Evolutionary conservation across 2,113 vertebrate species (phyloP), one percentile per base, ranked within the genome.

Genomic region (Abramis brama): DNA sequence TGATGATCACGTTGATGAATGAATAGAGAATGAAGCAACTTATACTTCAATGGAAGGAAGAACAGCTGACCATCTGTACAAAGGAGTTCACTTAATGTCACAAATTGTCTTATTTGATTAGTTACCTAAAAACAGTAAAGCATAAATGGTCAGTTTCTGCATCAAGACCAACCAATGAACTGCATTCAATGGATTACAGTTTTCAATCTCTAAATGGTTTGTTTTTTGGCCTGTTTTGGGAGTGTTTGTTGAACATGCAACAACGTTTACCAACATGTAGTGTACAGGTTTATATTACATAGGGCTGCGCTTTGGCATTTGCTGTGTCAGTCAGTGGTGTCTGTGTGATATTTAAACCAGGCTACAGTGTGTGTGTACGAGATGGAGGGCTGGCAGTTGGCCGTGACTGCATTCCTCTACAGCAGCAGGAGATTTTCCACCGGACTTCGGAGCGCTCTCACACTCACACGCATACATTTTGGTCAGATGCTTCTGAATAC

Each of bases 361-460:
- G 62, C 50, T 52, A 50, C 43, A 82, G 27, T 55, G 45, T 36
- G 45, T 75, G 43, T 19, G 33, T 52, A 15, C 45, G 50, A 82
- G 36, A 70, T 43, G 27, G 12, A 45, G 52, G 3, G 62, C 74
- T 66, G 79, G 84, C 76, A 71, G 64, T 17, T 8, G 36, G 82
- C 43, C 17, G 21, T n/a, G 30, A 33, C 62, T 86, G 75, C 68
- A 85, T 73, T 84, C 78, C 75, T 76, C 64, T 59, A 17, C 45
- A 33, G 68, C 70, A 85, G 82, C 68, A 55, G 79, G 60, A 85
- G 71, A 88, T 85, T 82, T 85, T 82, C 71, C 77, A 60, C 25
- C 19, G 55, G 39, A 85, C 45, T 43, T 75, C 71, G 76, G 30
- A 84, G 6, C 5, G 13, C 43, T 81, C 68, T 50, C 66, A 66